Evolutionary conservation across 2,797 vertebrate genomes (phyloP), one percentile per base, ranked within the genome.

Genomic region (Botia kubotai): DNA sequence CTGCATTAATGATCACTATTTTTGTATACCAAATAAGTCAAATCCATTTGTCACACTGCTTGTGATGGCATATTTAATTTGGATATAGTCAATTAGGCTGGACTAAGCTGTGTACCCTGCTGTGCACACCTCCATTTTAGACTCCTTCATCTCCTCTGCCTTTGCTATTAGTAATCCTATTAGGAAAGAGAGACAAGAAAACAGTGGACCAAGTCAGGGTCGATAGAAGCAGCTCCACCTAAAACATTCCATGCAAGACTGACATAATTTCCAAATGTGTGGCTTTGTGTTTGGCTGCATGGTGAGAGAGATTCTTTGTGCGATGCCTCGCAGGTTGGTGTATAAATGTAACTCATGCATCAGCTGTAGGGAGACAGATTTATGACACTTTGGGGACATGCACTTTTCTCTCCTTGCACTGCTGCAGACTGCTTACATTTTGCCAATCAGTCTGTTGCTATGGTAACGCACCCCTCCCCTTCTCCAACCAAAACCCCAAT

Each of bases 41-140:
- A 96, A 97, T 98, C 96, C 96, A 98, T 99, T 98, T 96, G 97
- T 98, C 97, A 98, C 97, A 97, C 96, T 94, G 94, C 95, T 94
- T 94, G 93, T 99, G 97, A 98, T 96, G 97, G 97, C 97, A 98
- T 99, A 98, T 97, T 99, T 98, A 98, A 99, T 99, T 98, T 99
- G 96, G 97, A 98, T 97, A 96, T 97, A 98, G 96, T 97, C 98
- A 99, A 99, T 99, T 99, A 99, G 98, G 95, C 95, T 93, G 93
- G 94, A 96, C 96, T 97, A 97, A 98, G 96, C 96, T 97, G 94
- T 92, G 93, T 94, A 96, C 94, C 97, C 97, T 97, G 96, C 97
- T 97, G 96, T 89, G 96, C 95, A 95, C 96, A 97, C 96, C 97
- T 97, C 96, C 95, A 97, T 96, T 96, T 95, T 96, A 95, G 95